phyloP scores from a whole-genome alignment of 2,113 vertebrate species.

The Oncorhynchus kisutch region DNA sequence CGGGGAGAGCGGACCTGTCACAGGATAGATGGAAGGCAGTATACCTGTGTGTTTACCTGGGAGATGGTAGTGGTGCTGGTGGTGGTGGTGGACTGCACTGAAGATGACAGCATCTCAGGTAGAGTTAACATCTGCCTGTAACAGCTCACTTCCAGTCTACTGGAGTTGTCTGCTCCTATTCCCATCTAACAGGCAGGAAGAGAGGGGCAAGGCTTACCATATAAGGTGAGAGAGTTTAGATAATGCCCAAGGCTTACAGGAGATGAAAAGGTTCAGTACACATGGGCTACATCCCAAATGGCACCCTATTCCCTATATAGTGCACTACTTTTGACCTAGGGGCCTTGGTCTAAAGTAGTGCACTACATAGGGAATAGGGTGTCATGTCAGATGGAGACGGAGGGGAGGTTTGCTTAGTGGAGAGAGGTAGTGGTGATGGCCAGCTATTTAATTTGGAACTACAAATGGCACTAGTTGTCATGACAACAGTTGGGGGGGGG shows the following conservation, averaged over 20 bases:
- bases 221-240: not conserved
- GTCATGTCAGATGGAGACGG: too few species aligned
- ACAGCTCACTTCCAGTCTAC: conserved; percentile 31
- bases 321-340: too few species aligned
- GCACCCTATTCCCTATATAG: too few species aligned
- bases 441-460: too few species aligned
- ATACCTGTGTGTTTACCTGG: conserved; percentile 44
- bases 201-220: not conserved
- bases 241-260: not conserved
- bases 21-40: conserved; percentile 50
- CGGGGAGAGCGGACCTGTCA: conserved; percentile 43
- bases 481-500: too few species aligned
- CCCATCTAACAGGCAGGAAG: not conserved
- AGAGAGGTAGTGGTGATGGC: too few species aligned
- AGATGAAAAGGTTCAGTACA: not conserved
- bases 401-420: too few species aligned
- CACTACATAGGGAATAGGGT: too few species aligned
- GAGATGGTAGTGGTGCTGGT: not conserved
- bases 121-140: conserved; percentile 12
- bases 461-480: too few species aligned
- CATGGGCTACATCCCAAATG: not conserved
- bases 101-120: conserved; percentile 30
- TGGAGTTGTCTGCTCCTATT: conserved; percentile 22
- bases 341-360: too few species aligned
- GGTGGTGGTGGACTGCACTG: conserved; percentile 8